Conservation (phyloP, 2,888 invertebrate species). For the Lamellibrachia columna region DNA sequence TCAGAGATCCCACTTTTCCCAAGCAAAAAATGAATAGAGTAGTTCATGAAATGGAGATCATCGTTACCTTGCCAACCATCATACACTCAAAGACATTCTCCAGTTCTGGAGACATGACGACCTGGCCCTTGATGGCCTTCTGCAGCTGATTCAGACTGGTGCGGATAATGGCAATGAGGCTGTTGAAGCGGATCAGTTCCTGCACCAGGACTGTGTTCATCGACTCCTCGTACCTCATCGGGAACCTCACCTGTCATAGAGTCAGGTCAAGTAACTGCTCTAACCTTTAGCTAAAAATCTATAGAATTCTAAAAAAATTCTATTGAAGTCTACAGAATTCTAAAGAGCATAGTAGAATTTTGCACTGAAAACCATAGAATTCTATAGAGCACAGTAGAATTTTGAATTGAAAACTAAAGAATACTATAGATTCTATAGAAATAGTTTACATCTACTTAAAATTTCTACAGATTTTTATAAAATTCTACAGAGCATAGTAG, state of each 20-base stretch:
- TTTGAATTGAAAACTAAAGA: too few relatives aligned
- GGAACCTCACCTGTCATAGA: conserved; percentile 52
- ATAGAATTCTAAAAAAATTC: too few relatives aligned
- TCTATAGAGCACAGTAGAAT: too few relatives aligned
- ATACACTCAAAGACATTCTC: conserved; percentile 65
- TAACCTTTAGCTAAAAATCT: too few relatives aligned
- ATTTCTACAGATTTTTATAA: too few relatives aligned
- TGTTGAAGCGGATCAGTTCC: conserved; percentile 64
- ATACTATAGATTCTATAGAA: too few relatives aligned
- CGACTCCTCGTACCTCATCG: conserved; percentile 63
- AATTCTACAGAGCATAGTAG: too few relatives aligned
- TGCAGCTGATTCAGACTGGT: conserved; percentile 60
- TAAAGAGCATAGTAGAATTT: too few relatives aligned
- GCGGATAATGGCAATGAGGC: conserved; percentile 59
- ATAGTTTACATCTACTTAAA: too few relatives aligned
- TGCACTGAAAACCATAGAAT: too few relatives aligned
- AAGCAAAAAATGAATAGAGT: not conserved
- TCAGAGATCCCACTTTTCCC: not conserved
- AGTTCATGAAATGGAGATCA: not conserved
- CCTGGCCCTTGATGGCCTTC: conserved; percentile 64
- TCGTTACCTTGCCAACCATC: conserved; percentile 63
- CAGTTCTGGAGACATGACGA: conserved; percentile 63
- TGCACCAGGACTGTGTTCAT: conserved; percentile 66
- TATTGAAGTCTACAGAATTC: too few relatives aligned
- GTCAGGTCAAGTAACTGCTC: not conserved